Evolutionary conservation across 1,140 invertebrate genomes (phyloP).

Genomic region (Atta colombica): DNA sequence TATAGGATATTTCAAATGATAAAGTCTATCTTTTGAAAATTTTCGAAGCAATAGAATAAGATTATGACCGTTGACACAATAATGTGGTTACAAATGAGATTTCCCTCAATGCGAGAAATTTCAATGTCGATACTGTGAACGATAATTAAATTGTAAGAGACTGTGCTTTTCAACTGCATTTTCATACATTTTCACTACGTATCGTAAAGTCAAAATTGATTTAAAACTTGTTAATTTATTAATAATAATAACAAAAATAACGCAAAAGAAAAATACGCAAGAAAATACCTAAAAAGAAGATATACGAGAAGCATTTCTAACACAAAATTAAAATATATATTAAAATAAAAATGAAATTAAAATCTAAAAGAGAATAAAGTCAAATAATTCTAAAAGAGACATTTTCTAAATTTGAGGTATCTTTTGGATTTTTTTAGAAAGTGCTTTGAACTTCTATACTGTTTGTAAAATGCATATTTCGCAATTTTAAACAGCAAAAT

Average conservation of each 20-base stretch:
- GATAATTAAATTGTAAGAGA: slow-evolving; percentile 1
- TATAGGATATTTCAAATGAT: background rate
- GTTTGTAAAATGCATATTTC: background rate
- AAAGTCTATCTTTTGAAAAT: background rate
- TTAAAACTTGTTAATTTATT: background rate
- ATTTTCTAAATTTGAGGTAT: background rate
- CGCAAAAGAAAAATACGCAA: too few species aligned
- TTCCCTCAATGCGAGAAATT: background rate
- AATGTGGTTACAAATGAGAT: background rate
- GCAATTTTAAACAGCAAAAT: background rate
- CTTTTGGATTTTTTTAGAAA: background rate
- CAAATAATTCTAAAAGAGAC: slow-evolving; percentile 2
- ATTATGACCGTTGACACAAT: slow-evolving; percentile 13
- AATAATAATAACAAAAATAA: too few species aligned
- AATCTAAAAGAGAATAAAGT: background rate
- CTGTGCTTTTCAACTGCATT: slow-evolving; percentile 9
- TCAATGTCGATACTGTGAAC: slow-evolving; percentile 15
- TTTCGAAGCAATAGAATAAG: background rate
- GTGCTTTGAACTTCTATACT: background rate
- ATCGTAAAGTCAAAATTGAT: background rate
- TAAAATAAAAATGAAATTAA: background rate
- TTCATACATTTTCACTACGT: background rate
- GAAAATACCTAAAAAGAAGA: background rate
- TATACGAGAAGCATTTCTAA: background rate
- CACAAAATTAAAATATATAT: background rate